Percentiles rank a stretch among this genome's conserved stretches.
Conservation (phyloP, 1,140 invertebrate species). For the Penaeus vannamei region DNA sequence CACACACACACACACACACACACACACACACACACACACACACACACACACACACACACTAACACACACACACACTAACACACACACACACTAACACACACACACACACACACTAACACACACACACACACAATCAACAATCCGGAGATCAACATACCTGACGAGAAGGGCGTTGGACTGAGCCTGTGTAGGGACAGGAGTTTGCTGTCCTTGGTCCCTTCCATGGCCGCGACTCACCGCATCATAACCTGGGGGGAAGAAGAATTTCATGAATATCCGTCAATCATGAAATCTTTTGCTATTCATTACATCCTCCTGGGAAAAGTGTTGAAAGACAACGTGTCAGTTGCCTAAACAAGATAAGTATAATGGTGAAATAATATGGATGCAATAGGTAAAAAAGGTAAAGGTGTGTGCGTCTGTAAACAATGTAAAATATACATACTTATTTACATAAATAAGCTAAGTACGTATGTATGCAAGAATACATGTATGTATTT, state of each 20-base stretch:
- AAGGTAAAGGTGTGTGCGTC: too few relatives aligned
- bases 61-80: not conserved
- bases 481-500: too few relatives aligned
- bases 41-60: not conserved
- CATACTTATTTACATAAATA: too few relatives aligned
- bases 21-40: not conserved
- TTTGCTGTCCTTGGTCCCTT: slow-evolving; percentile 59
- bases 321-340: not conserved
- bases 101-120: not conserved
- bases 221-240: slow-evolving; percentile 55
- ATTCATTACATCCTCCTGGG: not conserved
- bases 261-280: not conserved
- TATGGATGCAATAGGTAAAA: too few relatives aligned
- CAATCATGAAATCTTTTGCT: not conserved
- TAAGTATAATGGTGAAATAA: too few relatives aligned
- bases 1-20: not conserved
- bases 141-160: slow-evolving; percentile 24
- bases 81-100: not conserved
- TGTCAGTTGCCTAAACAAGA: too few relatives aligned
- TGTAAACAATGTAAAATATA: too few relatives aligned
- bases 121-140: not conserved
- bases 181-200: slow-evolving; percentile 58
- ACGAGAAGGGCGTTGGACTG: slow-evolving; percentile 54
- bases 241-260: slow-evolving; percentile 42
- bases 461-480: too few relatives aligned